phyloP scores from a whole-genome alignment of 2,113 vertebrate genomes.

The Rutilus rutilus region DNA sequence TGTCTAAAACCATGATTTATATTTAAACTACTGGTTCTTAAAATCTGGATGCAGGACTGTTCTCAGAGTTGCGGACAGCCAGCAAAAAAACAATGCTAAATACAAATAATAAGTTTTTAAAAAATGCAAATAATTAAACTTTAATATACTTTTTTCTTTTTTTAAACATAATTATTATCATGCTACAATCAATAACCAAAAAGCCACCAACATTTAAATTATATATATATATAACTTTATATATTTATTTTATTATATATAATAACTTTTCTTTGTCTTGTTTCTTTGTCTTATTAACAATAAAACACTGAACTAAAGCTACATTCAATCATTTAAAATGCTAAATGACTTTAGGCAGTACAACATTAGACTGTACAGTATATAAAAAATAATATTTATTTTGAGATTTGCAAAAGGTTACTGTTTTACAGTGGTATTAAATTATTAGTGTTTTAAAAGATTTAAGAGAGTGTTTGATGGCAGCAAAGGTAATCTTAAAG shows the following conservation, averaged over 20 bases:
- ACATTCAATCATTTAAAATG: background rate
- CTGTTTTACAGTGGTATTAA: background rate
- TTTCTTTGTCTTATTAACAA: background rate
- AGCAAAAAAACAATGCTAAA: background rate
- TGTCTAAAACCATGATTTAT: background rate
- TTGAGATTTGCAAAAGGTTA: no score
- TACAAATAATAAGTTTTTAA: background rate
- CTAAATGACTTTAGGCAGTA: background rate
- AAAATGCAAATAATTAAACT: background rate
- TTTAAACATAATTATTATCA: background rate
- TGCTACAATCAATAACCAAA: background rate
- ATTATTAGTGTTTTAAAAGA: background rate
- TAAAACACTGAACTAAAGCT: background rate
- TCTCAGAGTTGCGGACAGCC: background rate
- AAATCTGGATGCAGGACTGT: background rate
- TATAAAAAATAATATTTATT: background rate
- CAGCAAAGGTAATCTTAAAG: background rate
- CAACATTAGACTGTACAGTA: background rate
- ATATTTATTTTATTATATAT: no score
- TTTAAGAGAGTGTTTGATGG: background rate
- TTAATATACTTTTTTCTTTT: no score
- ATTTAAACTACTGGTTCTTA: background rate
- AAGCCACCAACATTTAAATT: no score
- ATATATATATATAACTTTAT: no score
- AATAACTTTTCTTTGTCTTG: no score